Percentiles rank a stretch among this genome's conserved stretches.
Conservation (phyloP, 2,888 invertebrate species). For the Hypselothyrea guttata region DNA sequence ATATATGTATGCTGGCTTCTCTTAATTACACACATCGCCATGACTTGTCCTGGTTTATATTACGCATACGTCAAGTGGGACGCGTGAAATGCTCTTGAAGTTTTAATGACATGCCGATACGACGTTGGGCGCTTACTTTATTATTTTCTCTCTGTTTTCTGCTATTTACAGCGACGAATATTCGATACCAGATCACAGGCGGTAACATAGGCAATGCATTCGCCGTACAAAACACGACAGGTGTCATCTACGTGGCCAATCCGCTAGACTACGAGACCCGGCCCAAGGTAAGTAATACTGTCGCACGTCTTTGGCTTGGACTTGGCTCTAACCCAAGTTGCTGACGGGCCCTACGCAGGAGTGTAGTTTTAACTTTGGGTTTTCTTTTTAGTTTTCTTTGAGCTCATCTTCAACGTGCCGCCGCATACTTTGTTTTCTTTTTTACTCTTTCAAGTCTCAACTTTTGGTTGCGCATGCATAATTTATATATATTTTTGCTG, state of each 20-base stretch:
- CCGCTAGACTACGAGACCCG: slow-evolving; percentile 97
- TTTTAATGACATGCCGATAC: slow-evolving; percentile 28
- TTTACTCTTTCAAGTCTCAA: slow-evolving; percentile 24
- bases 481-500: slow-evolving; percentile 63
- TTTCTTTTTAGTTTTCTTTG: slow-evolving; percentile 11
- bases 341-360: slow-evolving; percentile 27
- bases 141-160: background rate
- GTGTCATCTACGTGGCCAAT: slow-evolving; percentile 98
- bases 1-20: slow-evolving; percentile 16
- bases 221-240: slow-evolving; percentile 98
- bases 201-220: slow-evolving; percentile 99
- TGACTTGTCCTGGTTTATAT: slow-evolving; percentile 1
- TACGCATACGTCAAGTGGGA: slow-evolving; percentile 35
- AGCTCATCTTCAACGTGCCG: slow-evolving; percentile 24
- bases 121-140: slow-evolving; percentile 1
- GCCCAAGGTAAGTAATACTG: slow-evolving; percentile 90
- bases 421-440: slow-evolving; percentile 9
- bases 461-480: slow-evolving; percentile 64
- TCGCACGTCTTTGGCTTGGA: background rate
- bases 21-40: slow-evolving; percentile 36
- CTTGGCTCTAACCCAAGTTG: slow-evolving; percentile 7
- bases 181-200: slow-evolving; percentile 99
- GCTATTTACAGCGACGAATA: slow-evolving; percentile 92
- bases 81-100: slow-evolving; percentile 19
- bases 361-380: slow-evolving; percentile 42